phyloP scores from a whole-genome alignment of 2,797 vertebrate genomes.

The Hypotaenidia okinawae region DNA sequence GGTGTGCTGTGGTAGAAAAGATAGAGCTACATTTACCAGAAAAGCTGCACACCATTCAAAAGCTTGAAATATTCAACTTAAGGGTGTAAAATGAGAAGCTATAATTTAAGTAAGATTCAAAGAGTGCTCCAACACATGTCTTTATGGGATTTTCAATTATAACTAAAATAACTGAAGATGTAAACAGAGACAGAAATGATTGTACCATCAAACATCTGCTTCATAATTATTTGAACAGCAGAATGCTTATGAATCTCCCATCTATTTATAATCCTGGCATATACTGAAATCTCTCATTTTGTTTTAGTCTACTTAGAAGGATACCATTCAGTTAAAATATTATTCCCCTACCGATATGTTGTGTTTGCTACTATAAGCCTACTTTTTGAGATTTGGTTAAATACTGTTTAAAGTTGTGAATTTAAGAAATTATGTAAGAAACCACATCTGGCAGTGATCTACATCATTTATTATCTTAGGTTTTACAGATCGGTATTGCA shows the following conservation, averaged over 20 bases:
- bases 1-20: not conserved
- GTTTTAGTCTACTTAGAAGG: conserved; percentile 45
- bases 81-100: conserved; percentile 37
- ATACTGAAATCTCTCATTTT: conserved; percentile 49
- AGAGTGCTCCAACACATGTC: conserved; percentile 24
- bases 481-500: not conserved
- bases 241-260: conserved; percentile 70
- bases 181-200: conserved; percentile 76
- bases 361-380: not conserved
- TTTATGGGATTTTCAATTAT: conserved; percentile 75
- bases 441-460: not conserved
- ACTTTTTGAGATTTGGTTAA: not conserved
- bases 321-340: not conserved
- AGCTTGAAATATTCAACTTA: conserved; percentile 33
- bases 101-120: conserved; percentile 52
- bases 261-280: conserved; percentile 72
- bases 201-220: conserved; percentile 77
- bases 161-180: conserved; percentile 75
- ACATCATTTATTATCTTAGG: not conserved
- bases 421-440: not conserved
- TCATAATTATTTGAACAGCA: conserved; percentile 78
- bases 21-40: not conserved
- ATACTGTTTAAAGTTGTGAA: not conserved
- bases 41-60: conserved; percentile 34
- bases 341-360: not conserved